A percentile compares a stretch with the other conserved stretches of the same genome.
Evolutionary conservation across 2,113 vertebrate species (phyloP).

Genomic region (Eurypyga helias): DNA sequence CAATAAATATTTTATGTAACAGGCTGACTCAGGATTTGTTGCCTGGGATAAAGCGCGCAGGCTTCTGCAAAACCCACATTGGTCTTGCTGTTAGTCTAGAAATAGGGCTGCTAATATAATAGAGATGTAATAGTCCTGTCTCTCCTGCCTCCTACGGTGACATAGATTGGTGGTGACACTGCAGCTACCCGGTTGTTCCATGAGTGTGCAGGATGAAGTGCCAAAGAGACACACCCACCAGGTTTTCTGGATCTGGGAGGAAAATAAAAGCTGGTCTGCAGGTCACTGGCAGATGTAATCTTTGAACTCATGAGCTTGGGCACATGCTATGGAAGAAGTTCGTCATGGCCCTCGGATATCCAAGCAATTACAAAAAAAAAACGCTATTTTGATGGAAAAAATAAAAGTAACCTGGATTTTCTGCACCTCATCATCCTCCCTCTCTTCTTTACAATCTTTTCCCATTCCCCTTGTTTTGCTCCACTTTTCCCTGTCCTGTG

Average conservation of each 20-base stretch:
- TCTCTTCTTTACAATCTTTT: not conserved
- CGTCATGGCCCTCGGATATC: not conserved
- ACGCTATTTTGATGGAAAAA: not conserved
- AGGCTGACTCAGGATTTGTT: constrained; percentile 21
- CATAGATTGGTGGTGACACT: not conserved
- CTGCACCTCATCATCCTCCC: not conserved
- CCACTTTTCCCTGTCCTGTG: not conserved
- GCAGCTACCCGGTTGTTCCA: not conserved
- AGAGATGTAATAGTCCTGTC: not conserved
- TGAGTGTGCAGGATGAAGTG: rapidly evolving
- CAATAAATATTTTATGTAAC: constrained; percentile 24
- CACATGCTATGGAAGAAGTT: not conserved
- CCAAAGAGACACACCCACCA: not conserved
- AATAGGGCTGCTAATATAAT: not conserved
- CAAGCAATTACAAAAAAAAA: not conserved
- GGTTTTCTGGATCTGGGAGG: not conserved
- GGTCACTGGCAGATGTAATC: rapidly evolving
- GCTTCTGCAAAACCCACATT: not conserved
- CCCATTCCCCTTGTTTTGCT: not conserved
- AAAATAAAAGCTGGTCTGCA: not conserved
- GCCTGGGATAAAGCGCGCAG: not conserved
- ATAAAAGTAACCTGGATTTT: not conserved
- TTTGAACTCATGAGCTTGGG: not conserved
- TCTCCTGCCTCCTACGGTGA: not conserved
- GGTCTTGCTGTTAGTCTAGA: not conserved